Percentiles rank a stretch among this genome's conserved stretches.
These are phyloP conservation scores for Thalassophryne amazonica DNA, from an alignment of 2,797 vertebrate species.

Conservation along the genomic window DNA sequence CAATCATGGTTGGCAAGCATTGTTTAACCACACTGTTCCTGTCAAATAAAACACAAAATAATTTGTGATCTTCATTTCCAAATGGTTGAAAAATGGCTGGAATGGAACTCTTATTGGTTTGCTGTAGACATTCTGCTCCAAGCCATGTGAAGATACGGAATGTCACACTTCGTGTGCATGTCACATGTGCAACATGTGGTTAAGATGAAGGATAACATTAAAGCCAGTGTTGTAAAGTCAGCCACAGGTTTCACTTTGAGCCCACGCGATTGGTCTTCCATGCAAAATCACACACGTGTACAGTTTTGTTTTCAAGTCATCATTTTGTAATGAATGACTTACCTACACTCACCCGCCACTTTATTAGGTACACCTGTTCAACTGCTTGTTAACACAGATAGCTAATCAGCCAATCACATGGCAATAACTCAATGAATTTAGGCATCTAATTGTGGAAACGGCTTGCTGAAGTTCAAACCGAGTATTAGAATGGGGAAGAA, in stretches of 20 bases:
- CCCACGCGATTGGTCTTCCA: constrained; percentile 6
- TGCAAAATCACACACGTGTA: constrained; percentile 8
- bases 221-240: neutral
- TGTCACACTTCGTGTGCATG: neutral
- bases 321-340: too few species aligned
- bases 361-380: too few species aligned
- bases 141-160: neutral
- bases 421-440: too few species aligned
- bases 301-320: too few species aligned
- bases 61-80: constrained; percentile 49
- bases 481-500: too few species aligned
- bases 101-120: constrained; percentile 1
- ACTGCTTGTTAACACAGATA: too few species aligned
- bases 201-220: neutral
- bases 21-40: constrained; percentile 62
- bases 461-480: neutral
- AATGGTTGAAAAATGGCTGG: constrained; percentile 30
- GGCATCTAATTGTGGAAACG: neutral
- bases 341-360: too few species aligned
- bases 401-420: too few species aligned
- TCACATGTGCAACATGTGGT: neutral
- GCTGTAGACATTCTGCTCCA: constrained; percentile 11
- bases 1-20: constrained; percentile 65
- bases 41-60: constrained; percentile 43
- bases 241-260: constrained; percentile 14